Evolutionary conservation across 1,140 invertebrate species (phyloP), one percentile per base, ranked within the genome.

Genomic region (Melanaphis sacchari): DNA sequence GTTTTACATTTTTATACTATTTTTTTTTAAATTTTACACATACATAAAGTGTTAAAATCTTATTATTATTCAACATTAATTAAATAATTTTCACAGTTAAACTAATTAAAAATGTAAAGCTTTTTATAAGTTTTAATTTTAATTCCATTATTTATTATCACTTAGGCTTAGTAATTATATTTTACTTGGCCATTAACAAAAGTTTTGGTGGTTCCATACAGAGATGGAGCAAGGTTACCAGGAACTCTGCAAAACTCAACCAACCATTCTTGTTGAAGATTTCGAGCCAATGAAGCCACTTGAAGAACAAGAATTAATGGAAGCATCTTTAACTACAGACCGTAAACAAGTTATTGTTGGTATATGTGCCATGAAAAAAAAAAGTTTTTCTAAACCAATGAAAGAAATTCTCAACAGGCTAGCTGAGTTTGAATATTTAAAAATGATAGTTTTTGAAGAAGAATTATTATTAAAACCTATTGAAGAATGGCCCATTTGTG

Each of bases 351-450:
- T 99, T 91, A 96, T 99, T 94, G 98, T 99, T 94, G 99, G 99
- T 87, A 97, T 99, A 94, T 99, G 99, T 96, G 98, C 99, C 81
- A 99, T 99, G 99, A 97, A 98, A 94, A 99, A 99, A 95, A 99
- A 99, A 96, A 99, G 98, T 7, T 97, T 98, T 94, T 99, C 99
- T 91, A 99, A 99, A 96, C 99, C 99, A 5, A 99, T 99, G 99
- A 98, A 98, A 95, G 99, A 99, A 95, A 99, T 99, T 94, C 96
- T 99, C 36, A 98, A 97, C 1, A 96, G 99, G 3, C 96, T 99
- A 24, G 97, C 98, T 94, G 98, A 99, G 95, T 99, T 99, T 95
- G 98, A 99, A 95, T 99, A 99, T 95, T 98, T 99, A 94, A 98
- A 98, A 95, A 98, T 99, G 95, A 91, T 94, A 31, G 93, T 94